phyloP scores from a whole-genome alignment of 53 echinoderm and acorn worm species.

The Echinometra lucunter region DNA sequence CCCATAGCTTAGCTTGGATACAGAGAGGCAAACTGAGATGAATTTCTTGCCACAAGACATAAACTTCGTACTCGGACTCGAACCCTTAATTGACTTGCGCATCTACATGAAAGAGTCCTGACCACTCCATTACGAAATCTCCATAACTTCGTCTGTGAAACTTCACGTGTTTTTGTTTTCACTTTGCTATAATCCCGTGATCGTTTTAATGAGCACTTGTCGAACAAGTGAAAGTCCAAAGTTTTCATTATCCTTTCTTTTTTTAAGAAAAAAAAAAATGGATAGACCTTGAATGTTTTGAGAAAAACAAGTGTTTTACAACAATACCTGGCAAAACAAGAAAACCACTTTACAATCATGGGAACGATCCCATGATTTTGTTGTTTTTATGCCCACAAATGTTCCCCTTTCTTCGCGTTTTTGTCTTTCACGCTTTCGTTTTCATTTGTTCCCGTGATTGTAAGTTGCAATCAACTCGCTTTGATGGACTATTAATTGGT shows the following conservation, averaged over 20 bases:
- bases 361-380: background rate
- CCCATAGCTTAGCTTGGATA: too few species aligned
- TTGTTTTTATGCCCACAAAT: background rate
- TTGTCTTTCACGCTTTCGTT: background rate
- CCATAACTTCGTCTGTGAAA: too few species aligned
- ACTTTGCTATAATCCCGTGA: background rate
- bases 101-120: too few species aligned
- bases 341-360: background rate
- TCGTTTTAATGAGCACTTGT: background rate
- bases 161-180: too few species aligned
- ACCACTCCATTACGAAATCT: too few species aligned
- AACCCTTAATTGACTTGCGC: too few species aligned
- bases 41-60: too few species aligned
- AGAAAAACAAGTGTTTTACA: background rate
- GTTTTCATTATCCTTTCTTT: background rate
- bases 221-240: background rate
- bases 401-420: background rate
- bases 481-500: background rate
- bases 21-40: too few species aligned
- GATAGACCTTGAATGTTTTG: background rate
- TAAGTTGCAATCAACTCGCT: background rate
- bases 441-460: conserved; percentile 12
- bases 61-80: too few species aligned
- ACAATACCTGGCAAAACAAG: background rate
- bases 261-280: background rate